Percentiles rank a stretch among this genome's conserved stretches.
Conservation (phyloP, 2,113 vertebrate species). For the Cyanoderma ruficeps region DNA sequence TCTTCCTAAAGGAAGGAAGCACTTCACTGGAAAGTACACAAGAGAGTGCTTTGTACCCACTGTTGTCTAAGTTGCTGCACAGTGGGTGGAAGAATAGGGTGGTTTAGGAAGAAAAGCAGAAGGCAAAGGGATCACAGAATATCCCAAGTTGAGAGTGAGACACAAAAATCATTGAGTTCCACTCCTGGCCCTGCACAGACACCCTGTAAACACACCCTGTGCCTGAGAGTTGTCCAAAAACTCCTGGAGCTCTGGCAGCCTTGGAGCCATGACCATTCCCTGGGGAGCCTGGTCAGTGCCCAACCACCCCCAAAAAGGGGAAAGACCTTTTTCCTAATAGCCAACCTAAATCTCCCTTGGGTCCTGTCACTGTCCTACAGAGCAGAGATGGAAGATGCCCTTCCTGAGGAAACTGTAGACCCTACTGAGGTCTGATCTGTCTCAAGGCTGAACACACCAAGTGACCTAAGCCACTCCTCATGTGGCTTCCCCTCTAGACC, state of each 20-base stretch:
- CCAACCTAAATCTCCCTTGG: background rate
- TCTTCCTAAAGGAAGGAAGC: background rate
- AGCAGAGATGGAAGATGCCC: background rate
- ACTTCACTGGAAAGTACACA: background rate
- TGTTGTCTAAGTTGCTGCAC: background rate
- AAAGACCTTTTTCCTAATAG: background rate
- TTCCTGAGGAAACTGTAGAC: background rate
- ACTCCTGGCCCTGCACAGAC: background rate
- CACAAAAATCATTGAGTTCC: background rate
- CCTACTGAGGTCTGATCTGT: background rate
- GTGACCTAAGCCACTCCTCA: background rate
- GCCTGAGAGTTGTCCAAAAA: background rate
- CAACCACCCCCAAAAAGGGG: background rate
- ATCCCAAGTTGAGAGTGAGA: background rate
- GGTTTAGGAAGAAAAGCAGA: background rate
- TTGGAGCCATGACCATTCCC: background rate
- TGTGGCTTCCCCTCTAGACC: background rate
- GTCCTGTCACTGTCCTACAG: background rate
- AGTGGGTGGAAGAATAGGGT: background rate
- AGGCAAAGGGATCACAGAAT: background rate
- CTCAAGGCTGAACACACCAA: background rate
- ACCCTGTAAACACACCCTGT: background rate
- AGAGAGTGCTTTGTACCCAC: background rate
- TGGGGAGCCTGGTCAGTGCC: background rate
- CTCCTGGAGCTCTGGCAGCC: background rate